phyloP scores from a whole-genome alignment of 2,888 invertebrate species.

The Lagria hirta region DNA sequence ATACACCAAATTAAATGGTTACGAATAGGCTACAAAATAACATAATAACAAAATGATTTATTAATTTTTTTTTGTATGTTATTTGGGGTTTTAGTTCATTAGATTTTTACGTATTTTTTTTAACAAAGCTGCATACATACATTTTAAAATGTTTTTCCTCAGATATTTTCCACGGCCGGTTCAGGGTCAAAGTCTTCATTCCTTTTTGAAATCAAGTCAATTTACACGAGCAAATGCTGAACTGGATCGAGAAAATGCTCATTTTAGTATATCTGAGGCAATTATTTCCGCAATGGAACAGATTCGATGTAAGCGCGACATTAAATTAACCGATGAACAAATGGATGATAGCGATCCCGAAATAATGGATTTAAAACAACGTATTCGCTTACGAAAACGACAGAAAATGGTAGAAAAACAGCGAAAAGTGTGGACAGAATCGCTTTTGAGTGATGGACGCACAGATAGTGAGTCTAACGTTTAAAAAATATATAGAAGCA shows the following conservation, averaged over 20 bases:
- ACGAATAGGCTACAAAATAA: no score
- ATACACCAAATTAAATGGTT: no score
- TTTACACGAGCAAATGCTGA: conserved; percentile 73
- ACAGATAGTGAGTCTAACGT: conserved; percentile 54
- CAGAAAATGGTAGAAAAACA: conserved; percentile 57
- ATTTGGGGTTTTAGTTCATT: neutral
- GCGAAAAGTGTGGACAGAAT: conserved; percentile 42
- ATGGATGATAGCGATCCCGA: conserved; percentile 67
- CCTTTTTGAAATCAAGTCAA: conserved; percentile 71
- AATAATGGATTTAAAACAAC: conserved; percentile 64
- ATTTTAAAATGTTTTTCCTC: conserved; percentile 2
- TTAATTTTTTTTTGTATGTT: neutral
- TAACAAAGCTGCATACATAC: no score
- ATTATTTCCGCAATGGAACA: conserved; percentile 81
- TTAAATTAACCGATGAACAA: conserved; percentile 55
- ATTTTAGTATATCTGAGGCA: conserved; percentile 82
- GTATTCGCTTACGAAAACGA: conserved; percentile 61
- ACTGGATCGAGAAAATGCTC: conserved; percentile 81
- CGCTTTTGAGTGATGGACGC: conserved; percentile 54
- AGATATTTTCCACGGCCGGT: conserved; percentile 61
- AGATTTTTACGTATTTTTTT: neutral
- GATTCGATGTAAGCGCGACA: conserved; percentile 62
- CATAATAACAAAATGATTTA: neutral
- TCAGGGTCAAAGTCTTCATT: conserved; percentile 71
- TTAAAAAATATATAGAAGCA: neutral